Evolutionary conservation across 2,888 invertebrate species (phyloP).

Genomic region (Lasius platythorax): DNA sequence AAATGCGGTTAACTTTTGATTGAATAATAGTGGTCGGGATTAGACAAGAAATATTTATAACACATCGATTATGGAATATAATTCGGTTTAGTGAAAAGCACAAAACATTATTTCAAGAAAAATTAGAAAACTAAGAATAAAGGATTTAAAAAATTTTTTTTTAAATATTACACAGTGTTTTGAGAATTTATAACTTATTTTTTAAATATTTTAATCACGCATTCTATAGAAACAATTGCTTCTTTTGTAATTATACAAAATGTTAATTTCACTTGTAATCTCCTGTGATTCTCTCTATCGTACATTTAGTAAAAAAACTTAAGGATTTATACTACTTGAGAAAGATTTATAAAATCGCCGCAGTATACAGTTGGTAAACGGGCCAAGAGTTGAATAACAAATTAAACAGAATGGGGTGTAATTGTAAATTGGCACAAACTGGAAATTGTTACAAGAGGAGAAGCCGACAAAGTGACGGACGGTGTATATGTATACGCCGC

Average conservation of each 20-base stretch:
- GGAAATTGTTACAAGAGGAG: conserved; percentile 62
- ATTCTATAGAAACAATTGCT: background rate
- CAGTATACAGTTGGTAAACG: conserved; percentile 32
- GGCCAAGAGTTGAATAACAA: conserved; percentile 65
- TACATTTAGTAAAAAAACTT: background rate
- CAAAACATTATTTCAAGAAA: background rate
- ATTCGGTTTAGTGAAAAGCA: background rate
- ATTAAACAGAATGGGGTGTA: conserved; percentile 61
- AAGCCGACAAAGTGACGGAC: conserved; percentile 44
- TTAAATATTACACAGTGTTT: background rate
- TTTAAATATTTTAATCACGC: background rate
- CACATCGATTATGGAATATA: background rate
- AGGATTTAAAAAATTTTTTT: background rate
- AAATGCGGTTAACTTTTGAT: background rate
- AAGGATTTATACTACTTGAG: conserved; percentile 8
- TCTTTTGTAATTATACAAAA: background rate
- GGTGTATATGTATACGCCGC: conserved; percentile 48
- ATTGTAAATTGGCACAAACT: conserved; percentile 71
- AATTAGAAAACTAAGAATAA: background rate
- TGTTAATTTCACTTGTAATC: background rate
- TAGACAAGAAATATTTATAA: conserved; percentile 9
- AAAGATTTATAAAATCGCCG: conserved; percentile 26
- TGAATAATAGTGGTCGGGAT: background rate
- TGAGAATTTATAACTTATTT: background rate
- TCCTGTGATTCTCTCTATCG: background rate